Conservation (phyloP, 2,797 vertebrate species). For the Chloroceryle inda region DNA sequence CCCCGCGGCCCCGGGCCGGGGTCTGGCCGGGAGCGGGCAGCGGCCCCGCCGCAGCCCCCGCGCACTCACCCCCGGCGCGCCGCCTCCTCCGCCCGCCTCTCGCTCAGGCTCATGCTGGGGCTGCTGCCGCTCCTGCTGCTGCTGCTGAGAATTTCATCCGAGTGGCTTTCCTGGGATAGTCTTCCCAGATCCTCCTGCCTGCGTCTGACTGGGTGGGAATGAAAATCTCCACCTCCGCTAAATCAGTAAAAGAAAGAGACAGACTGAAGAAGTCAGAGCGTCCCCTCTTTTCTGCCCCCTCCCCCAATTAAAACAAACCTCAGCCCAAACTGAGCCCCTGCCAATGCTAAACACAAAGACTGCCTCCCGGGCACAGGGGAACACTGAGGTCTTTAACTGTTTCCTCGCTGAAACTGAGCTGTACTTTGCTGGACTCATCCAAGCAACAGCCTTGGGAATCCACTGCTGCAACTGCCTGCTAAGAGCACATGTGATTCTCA, state of each 20-base stretch:
- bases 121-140: not conserved
- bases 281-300: slow-evolving; percentile 53
- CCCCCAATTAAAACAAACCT: slow-evolving; percentile 67
- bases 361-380: slow-evolving; percentile 80
- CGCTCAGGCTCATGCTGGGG: not conserved
- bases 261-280: slow-evolving; percentile 16
- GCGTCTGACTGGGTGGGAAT: slow-evolving; percentile 87
- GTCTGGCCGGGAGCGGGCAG: too few species aligned
- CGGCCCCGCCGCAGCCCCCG: not conserved
- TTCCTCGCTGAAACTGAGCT: slow-evolving; percentile 65
- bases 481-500: rapidly evolving
- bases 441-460: not conserved
- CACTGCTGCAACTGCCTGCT: not conserved
- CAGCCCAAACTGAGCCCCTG: slow-evolving; percentile 80
- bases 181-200: slow-evolving; percentile 62
- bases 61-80: not conserved
- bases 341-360: slow-evolving; percentile 79
- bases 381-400: slow-evolving; percentile 71
- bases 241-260: slow-evolving; percentile 59
- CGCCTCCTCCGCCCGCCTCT: not conserved
- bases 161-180: slow-evolving; percentile 83
- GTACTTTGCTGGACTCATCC: not conserved
- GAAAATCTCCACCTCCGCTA: slow-evolving; percentile 88
- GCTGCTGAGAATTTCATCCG: slow-evolving; percentile 78
- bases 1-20: too few species aligned